These are phyloP conservation scores for Drosophila truncata DNA, from an alignment of 1,140 invertebrate genomes.

Conservation along the genomic window DNA sequence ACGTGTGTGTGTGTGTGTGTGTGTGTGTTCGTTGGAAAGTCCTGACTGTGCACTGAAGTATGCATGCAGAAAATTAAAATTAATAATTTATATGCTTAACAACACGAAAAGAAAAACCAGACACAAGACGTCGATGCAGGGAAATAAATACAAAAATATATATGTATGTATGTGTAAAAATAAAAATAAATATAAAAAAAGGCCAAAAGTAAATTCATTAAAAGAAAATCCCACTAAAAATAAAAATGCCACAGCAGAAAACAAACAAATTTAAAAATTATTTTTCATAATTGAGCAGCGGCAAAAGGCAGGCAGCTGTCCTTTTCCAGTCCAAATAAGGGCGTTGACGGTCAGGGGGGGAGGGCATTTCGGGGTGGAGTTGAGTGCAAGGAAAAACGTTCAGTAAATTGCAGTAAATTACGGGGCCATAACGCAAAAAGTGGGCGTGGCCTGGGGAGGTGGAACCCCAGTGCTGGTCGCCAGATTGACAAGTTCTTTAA, in stretches of 20 bases:
- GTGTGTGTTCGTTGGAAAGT: slow-evolving; percentile 35
- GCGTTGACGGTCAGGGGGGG: slow-evolving; percentile 6
- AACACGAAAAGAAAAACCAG: slow-evolving; percentile 22
- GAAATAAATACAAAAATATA: slow-evolving; percentile 43
- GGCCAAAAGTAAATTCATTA: slow-evolving; percentile 63
- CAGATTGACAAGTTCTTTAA: slow-evolving; percentile 53
- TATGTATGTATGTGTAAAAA: slow-evolving; percentile 13
- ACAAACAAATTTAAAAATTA: slow-evolving; percentile 76
- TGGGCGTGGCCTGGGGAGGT: slow-evolving; percentile 49
- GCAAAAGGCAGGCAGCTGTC: slow-evolving; percentile 50
- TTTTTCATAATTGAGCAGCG: slow-evolving; percentile 71
- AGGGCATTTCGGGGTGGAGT: not conserved
- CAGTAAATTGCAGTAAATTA: slow-evolving; percentile 74
- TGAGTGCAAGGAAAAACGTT: slow-evolving; percentile 50
- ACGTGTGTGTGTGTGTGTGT: slow-evolving; percentile 17
- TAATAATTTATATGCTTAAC: slow-evolving; percentile 84
- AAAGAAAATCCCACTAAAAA: slow-evolving; percentile 59
- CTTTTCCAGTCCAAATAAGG: slow-evolving; percentile 40
- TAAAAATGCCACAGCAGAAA: slow-evolving; percentile 35
- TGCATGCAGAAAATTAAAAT: slow-evolving; percentile 85
- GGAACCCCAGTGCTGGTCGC: slow-evolving; percentile 12
- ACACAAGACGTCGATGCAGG: slow-evolving; percentile 36
- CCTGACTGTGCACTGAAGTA: slow-evolving; percentile 72
- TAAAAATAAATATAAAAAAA: slow-evolving; percentile 34
- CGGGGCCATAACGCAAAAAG: slow-evolving; percentile 32